Evolutionary conservation across 2,888 invertebrate genomes (phyloP).

Genomic region (Craniophora ligustri): DNA sequence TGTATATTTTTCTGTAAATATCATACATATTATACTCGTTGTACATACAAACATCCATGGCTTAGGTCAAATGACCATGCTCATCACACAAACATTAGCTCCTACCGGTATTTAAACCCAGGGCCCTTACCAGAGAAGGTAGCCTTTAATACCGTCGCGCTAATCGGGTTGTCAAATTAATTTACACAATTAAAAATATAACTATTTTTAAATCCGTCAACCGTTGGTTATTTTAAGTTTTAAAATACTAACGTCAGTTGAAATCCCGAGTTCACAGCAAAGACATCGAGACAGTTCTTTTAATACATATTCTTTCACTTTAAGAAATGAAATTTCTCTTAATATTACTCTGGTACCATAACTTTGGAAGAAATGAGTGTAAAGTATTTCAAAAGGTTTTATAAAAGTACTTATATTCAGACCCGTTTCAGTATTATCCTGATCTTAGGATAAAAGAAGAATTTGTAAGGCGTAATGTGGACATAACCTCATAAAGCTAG

Average conservation of each 20-base stretch:
- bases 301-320: neutral
- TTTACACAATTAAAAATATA: no score
- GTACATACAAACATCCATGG: no score
- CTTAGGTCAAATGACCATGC: no score
- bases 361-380: slow-evolving; percentile 28
- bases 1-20: no score
- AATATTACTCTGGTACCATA: slow-evolving; percentile 29
- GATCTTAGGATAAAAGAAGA: neutral
- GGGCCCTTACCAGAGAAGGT: no score
- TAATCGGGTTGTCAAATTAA: no score
- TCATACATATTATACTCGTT: no score
- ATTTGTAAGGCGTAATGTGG: neutral
- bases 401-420: slow-evolving; percentile 21
- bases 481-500: no score
- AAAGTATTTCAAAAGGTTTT: slow-evolving; percentile 43
- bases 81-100: no score
- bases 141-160: no score
- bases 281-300: slow-evolving; percentile 10
- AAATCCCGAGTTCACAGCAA: slow-evolving; percentile 6
- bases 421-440: neutral
- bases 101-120: no score
- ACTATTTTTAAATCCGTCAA: no score
- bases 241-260: neutral
- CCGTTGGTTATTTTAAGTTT: neutral
- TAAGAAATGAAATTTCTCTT: slow-evolving; percentile 33